phyloP scores from a whole-genome alignment of 2,888 invertebrate genomes.

The Sipha maydis region DNA sequence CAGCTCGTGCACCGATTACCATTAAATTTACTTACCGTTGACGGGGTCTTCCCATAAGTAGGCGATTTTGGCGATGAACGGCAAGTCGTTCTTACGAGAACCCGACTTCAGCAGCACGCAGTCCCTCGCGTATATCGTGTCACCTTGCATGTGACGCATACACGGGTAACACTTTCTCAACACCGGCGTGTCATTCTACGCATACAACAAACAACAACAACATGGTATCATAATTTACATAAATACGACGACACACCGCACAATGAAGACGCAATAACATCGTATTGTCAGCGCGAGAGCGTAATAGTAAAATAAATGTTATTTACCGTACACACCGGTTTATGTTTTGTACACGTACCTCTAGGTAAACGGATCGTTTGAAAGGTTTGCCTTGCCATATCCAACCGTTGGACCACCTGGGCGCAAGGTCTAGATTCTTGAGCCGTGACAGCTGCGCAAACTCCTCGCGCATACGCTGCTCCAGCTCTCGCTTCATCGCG shows the following conservation, averaged over 20 bases:
- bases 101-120: conserved; percentile 92
- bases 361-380: conserved; percentile 85
- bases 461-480: conserved; percentile 52
- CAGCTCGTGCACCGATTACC: neutral
- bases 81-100: conserved; percentile 83
- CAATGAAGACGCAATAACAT: neutral
- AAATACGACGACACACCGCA: neutral
- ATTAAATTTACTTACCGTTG: conserved; percentile 76
- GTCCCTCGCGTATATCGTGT: conserved; percentile 86
- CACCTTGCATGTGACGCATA: conserved; percentile 89
- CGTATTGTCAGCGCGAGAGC: neutral
- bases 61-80: conserved; percentile 94
- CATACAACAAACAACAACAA: neutral
- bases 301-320: neutral
- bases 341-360: conserved; percentile 74
- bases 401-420: conserved; percentile 91
- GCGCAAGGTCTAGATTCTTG: conserved; percentile 53
- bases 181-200: conserved; percentile 67
- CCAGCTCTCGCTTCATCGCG: conserved; percentile 52
- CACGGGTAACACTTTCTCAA: conserved; percentile 87
- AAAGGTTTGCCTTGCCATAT: conserved; percentile 87
- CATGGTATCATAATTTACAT: neutral
- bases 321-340: neutral
- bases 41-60: conserved; percentile 95
- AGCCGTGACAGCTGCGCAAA: conserved; percentile 53